phyloP scores from a whole-genome alignment of 1,140 invertebrate species.

The Holcopasites calliopsidis region DNA sequence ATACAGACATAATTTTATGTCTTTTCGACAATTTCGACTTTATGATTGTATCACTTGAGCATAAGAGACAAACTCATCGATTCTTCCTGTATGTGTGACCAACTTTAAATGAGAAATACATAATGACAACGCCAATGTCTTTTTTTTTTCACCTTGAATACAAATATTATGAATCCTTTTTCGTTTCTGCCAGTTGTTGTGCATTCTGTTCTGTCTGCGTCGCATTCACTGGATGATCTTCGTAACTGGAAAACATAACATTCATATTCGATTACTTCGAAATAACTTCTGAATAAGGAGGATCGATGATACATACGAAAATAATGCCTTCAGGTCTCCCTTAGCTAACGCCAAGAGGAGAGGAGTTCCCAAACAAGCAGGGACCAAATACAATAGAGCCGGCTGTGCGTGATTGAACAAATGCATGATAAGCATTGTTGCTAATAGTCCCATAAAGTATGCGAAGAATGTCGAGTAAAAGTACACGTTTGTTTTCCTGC shows the following conservation, averaged over 20 bases:
- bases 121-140: constrained; percentile 9
- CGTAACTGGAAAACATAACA: constrained; percentile 79
- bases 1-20: constrained; percentile 20
- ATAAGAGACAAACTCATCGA: constrained; percentile 30
- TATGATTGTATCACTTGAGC: constrained; percentile 54
- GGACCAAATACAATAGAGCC: constrained; percentile 97
- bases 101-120: constrained; percentile 33
- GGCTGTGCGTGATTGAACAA: constrained; percentile 99
- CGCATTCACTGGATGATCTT: constrained; percentile 82
- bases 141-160: not conserved
- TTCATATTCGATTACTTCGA: not conserved
- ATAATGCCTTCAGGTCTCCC: constrained; percentile 94
- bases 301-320: constrained; percentile 86
- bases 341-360: constrained; percentile 91
- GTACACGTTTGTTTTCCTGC: constrained; percentile 93
- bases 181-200: constrained; percentile 63
- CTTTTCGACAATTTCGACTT: constrained; percentile 26
- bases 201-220: constrained; percentile 68
- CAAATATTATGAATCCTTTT: constrained; percentile 76
- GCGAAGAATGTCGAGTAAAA: constrained; percentile 97
- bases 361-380: constrained; percentile 95
- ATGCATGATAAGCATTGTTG: constrained; percentile 99
- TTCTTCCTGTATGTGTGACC: constrained; percentile 9
- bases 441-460: constrained; percentile 95
- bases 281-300: not conserved